Evolutionary conservation across 2,113 vertebrate genomes (phyloP).

Genomic region (Marmota flaviventris): DNA sequence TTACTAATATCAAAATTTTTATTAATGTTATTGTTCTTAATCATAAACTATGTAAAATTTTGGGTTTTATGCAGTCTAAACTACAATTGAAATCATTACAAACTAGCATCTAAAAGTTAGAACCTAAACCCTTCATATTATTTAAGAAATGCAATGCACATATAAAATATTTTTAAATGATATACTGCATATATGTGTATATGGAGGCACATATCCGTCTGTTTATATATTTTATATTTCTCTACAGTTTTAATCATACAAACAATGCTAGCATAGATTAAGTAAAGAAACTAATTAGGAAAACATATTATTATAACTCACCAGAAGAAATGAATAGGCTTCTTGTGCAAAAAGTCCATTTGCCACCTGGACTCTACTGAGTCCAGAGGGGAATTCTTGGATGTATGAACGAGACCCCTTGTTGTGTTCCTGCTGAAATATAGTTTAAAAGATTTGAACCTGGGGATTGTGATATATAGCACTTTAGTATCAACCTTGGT

Average conservation of each 20-base stretch:
- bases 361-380: constrained; percentile 71
- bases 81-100: neutral
- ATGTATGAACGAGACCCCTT: no score
- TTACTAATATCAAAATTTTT: neutral
- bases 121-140: neutral
- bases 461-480: constrained; percentile 67
- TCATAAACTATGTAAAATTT: neutral
- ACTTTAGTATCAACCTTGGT: neutral
- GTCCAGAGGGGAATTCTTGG: neutral
- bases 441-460: constrained; percentile 66
- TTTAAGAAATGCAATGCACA: neutral
- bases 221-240: neutral
- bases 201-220: no score
- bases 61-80: neutral
- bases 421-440: neutral
- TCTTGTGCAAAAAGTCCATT: constrained; percentile 80
- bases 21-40: neutral
- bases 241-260: neutral
- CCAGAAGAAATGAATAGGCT: constrained; percentile 64
- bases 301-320: constrained; percentile 72
- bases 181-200: neutral
- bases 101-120: neutral
- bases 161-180: no score
- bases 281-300: neutral
- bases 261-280: neutral